These are phyloP conservation scores for Plagiodera versicolora DNA, from an alignment of 2,888 invertebrate genomes.

Conservation along the genomic window DNA sequence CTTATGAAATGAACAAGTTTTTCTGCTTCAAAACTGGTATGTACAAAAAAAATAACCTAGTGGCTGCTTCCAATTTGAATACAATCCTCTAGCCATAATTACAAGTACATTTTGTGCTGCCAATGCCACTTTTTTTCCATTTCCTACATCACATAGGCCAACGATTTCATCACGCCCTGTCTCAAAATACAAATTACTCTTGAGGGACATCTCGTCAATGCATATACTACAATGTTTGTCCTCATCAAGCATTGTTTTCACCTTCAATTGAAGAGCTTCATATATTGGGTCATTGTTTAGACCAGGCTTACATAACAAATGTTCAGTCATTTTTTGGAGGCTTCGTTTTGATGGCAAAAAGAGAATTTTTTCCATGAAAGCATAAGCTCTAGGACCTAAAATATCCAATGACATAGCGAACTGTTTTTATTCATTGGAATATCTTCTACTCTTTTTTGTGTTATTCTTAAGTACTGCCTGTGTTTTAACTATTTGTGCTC, in stretches of 20 bases:
- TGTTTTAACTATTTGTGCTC: too few relatives aligned
- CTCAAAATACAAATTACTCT: constrained; percentile 14
- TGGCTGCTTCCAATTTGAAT: constrained; percentile 19
- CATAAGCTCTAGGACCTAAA: constrained; percentile 10
- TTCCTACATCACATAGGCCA: background rate
- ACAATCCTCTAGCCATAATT: constrained; percentile 16
- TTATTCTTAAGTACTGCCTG: background rate
- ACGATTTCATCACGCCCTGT: constrained; percentile 12
- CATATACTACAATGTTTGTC: constrained; percentile 14
- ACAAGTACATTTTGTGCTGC: constrained; percentile 12
- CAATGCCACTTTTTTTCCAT: constrained; percentile 3
- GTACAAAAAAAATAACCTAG: constrained; percentile 13
- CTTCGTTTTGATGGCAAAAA: constrained; percentile 5
- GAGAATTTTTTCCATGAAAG: constrained; percentile 2
- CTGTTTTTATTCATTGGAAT: background rate
- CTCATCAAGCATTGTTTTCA: background rate
- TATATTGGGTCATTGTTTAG: constrained; percentile 5
- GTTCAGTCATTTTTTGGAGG: background rate
- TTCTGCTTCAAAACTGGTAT: constrained; percentile 8
- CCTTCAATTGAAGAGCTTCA: constrained; percentile 7
- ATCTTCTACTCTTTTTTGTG: constrained; percentile 1
- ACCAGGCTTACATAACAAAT: constrained; percentile 8
- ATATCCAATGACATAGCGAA: background rate
- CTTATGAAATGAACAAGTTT: constrained; percentile 19
- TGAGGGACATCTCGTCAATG: constrained; percentile 17